Conservation (phyloP, 37 sponge, comb jelly and placozoan genomes). For the Tethya wilhelma region DNA sequence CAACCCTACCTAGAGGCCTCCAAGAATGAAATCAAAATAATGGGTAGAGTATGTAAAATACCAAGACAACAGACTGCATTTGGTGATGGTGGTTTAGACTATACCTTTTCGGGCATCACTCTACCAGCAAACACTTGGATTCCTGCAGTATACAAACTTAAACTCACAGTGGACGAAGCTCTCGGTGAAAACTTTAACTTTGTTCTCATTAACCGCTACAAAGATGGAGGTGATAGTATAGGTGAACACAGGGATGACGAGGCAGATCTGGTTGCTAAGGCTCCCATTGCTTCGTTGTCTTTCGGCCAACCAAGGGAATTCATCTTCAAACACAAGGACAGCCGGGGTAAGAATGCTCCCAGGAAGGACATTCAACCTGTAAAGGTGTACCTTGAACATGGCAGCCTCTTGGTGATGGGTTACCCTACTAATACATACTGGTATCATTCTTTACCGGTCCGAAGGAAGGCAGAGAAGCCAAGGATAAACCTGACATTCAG, state of each 20-base stretch:
- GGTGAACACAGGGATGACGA: constrained; percentile 82
- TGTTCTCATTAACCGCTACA: constrained; percentile 76
- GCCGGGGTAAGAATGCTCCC: constrained; percentile 39
- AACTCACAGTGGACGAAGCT: constrained; percentile 15
- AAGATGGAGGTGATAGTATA: constrained; percentile 70
- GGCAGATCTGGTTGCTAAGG: constrained; percentile 30
- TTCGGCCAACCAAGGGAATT: constrained; percentile 77
- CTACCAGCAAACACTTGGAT: constrained; percentile 67
- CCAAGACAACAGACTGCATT: constrained; percentile 77
- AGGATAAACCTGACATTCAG: constrained; percentile 81
- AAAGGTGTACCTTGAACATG: constrained; percentile 52
- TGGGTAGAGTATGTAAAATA: constrained; percentile 47
- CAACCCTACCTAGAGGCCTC: constrained; percentile 27
- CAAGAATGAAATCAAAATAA: constrained; percentile 37
- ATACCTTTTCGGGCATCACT: constrained; percentile 64
- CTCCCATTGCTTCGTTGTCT: constrained; percentile 71
- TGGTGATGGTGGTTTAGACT: constrained; percentile 64
- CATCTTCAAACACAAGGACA: constrained; percentile 65
- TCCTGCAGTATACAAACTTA: constrained; percentile 21
- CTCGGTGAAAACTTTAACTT: constrained; percentile 61
- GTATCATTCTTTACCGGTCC: constrained; percentile 75
- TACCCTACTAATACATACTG: constrained; percentile 67
- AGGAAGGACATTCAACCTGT: constrained; percentile 51
- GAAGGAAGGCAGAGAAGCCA: constrained; percentile 39
- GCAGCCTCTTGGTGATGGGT: constrained; percentile 75